A percentile compares a stretch with the other conserved stretches of the same genome.
phyloP scores from a whole-genome alignment of 2,888 invertebrate genomes.

The Tetanocera ferruginea region DNA sequence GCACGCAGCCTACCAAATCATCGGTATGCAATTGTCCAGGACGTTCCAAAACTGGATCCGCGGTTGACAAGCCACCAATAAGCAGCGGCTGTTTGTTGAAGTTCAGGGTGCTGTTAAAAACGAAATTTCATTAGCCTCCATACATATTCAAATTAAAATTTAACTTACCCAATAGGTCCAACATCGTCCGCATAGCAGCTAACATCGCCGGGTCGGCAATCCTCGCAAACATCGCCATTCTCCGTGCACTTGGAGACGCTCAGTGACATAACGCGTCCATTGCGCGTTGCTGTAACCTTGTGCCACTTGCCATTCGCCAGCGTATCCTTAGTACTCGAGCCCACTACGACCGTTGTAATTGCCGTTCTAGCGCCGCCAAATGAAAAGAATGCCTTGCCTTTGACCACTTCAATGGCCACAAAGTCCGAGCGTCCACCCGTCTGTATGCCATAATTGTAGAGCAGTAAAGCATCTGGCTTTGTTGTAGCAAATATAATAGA shows the following conservation, averaged over 20 bases:
- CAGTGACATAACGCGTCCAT: constrained; percentile 88
- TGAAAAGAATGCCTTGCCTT: constrained; percentile 88
- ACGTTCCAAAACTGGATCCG: constrained; percentile 88
- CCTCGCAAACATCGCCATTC: constrained; percentile 87
- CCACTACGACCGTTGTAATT: constrained; percentile 83
- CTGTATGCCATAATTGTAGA: constrained; percentile 92
- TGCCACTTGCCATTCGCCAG: constrained; percentile 92
- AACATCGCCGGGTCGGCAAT: constrained; percentile 86
- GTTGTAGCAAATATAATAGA: constrained; percentile 92
- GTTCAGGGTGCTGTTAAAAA: constrained; percentile 83
- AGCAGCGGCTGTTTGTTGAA: constrained; percentile 90
- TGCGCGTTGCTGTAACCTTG: constrained; percentile 90
- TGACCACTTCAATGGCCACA: constrained; percentile 88
- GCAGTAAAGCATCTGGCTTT: constrained; percentile 85
- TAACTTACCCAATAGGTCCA: constrained; percentile 87
- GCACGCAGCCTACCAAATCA: constrained; percentile 94
- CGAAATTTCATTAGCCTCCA: constrained; percentile 26
- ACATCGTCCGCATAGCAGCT: constrained; percentile 88
- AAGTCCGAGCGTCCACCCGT: constrained; percentile 92
- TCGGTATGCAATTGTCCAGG: constrained; percentile 92
- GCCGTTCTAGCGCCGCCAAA: constrained; percentile 92
- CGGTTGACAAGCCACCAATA: constrained; percentile 86
- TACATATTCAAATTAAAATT: too few relatives aligned
- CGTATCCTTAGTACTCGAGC: constrained; percentile 69
- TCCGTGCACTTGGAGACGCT: constrained; percentile 86